phyloP scores from a whole-genome alignment of 1,140 invertebrate genomes.

The Drosophila punjabiensis region DNA sequence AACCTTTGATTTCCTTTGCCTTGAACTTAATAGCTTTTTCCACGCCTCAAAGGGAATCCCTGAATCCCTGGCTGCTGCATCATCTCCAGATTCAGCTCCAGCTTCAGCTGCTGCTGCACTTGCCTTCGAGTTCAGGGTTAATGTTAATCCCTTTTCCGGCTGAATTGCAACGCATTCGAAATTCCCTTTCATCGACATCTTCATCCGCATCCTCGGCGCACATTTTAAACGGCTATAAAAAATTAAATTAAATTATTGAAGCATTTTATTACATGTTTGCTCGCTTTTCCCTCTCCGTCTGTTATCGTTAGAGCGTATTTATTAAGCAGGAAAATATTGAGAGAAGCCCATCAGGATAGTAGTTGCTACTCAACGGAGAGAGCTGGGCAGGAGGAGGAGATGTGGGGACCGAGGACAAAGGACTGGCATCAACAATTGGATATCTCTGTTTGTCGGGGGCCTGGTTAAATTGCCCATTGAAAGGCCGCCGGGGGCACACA shows the following conservation, averaged over 20 bases:
- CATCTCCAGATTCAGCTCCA: background rate
- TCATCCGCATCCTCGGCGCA: slow-evolving; percentile 10
- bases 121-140: slow-evolving; percentile 28
- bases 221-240: slow-evolving; percentile 39
- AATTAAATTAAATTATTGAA: slow-evolving; percentile 77
- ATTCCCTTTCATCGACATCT: slow-evolving; percentile 38
- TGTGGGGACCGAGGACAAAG: background rate
- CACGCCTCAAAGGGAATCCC: slow-evolving; percentile 35
- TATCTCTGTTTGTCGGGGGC: slow-evolving; percentile 38
- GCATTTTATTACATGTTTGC: slow-evolving; percentile 73
- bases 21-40: slow-evolving; percentile 14
- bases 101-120: background rate
- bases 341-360: slow-evolving; percentile 69
- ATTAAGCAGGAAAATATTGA: slow-evolving; percentile 72
- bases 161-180: slow-evolving; percentile 46
- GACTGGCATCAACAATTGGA: slow-evolving; percentile 62
- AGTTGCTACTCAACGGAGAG: slow-evolving; percentile 44
- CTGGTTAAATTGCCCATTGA: slow-evolving; percentile 78
- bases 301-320: slow-evolving; percentile 58
- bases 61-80: slow-evolving; percentile 6
- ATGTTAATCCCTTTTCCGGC: slow-evolving; percentile 40
- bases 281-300: background rate
- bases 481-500: slow-evolving; percentile 70
- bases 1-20: slow-evolving; percentile 15
- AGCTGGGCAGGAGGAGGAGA: background rate